A percentile compares a stretch with the other conserved stretches of the same genome.
phyloP scores from a whole-genome alignment of 2,888 invertebrate species.

The Diarsia mendica region DNA sequence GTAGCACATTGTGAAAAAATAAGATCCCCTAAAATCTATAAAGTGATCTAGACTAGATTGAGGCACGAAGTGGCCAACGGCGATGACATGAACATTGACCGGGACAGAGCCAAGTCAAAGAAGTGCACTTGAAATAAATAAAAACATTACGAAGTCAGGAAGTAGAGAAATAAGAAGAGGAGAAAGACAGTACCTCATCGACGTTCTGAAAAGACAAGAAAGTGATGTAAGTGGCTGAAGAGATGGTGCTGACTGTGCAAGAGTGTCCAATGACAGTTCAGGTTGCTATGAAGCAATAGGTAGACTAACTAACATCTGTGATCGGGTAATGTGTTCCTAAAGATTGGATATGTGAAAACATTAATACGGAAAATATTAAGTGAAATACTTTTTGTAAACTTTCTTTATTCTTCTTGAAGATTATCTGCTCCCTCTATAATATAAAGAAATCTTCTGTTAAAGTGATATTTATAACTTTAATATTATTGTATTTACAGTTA shows the following conservation, averaged over 20 bases:
- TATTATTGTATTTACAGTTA: slow-evolving; percentile 39
- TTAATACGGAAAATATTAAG: slow-evolving; percentile 57
- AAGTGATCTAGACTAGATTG: slow-evolving; percentile 71
- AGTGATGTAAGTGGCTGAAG: slow-evolving; percentile 85
- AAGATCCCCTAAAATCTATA: slow-evolving; percentile 65
- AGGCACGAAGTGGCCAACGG: slow-evolving; percentile 68
- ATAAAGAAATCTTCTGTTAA: slow-evolving; percentile 63
- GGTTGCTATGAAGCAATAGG: slow-evolving; percentile 63
- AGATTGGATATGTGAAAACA: slow-evolving; percentile 60
- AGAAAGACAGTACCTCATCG: slow-evolving; percentile 90
- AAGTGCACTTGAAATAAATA: slow-evolving; percentile 80
- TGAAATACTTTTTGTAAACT: slow-evolving; percentile 68
- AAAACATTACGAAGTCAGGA: slow-evolving; percentile 79
- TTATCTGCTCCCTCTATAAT: slow-evolving; percentile 68
- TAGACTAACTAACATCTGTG: slow-evolving; percentile 59
- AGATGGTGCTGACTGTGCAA: slow-evolving; percentile 82
- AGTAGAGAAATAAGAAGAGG: slow-evolving; percentile 81
- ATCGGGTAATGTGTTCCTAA: slow-evolving; percentile 63
- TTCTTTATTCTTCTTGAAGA: slow-evolving; percentile 69
- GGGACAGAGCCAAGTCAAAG: slow-evolving; percentile 67
- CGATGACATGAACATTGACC: slow-evolving; percentile 68
- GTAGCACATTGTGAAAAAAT: slow-evolving; percentile 61
- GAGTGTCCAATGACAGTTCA: slow-evolving; percentile 66
- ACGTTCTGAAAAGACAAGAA: slow-evolving; percentile 91
- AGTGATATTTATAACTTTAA: slow-evolving; percentile 49